Percentiles rank a stretch among this genome's conserved stretches.
Conservation (phyloP, 2,113 vertebrate genomes). For the Fulica atra region DNA sequence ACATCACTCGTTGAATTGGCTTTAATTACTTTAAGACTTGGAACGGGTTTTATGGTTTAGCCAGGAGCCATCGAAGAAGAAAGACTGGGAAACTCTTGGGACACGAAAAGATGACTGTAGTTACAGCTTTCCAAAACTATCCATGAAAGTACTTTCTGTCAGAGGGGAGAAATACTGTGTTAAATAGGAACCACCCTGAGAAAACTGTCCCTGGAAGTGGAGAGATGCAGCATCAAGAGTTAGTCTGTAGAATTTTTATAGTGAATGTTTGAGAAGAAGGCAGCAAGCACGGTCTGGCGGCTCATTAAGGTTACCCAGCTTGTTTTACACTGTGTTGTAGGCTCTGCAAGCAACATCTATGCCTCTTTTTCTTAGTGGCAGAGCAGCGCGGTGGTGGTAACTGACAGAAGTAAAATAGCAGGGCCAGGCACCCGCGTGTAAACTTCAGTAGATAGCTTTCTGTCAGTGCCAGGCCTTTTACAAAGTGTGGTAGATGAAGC, state of each 20-base stretch:
- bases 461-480: background rate
- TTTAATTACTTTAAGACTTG: conserved; percentile 26
- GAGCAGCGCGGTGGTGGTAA: fast-evolving
- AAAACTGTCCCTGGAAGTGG: background rate
- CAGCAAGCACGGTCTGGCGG: background rate
- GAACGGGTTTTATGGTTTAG: background rate
- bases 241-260: background rate
- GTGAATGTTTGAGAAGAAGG: background rate
- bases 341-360: background rate
- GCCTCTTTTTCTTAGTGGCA: background rate
- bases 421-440: background rate
- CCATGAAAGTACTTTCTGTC: background rate
- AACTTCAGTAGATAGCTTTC: background rate
- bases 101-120: background rate
- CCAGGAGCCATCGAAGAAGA: background rate
- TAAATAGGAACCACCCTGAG: background rate
- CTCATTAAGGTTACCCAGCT: background rate
- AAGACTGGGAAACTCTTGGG: background rate
- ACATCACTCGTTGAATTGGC: background rate
- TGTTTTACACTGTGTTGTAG: background rate
- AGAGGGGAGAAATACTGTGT: background rate
- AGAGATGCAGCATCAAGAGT: background rate
- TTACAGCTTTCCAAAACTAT: background rate
- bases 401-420: background rate
- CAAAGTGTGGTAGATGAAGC: background rate